These are phyloP conservation scores for Melanaphis sacchari DNA, from an alignment of 1,140 invertebrate genomes.

Conservation along the genomic window DNA sequence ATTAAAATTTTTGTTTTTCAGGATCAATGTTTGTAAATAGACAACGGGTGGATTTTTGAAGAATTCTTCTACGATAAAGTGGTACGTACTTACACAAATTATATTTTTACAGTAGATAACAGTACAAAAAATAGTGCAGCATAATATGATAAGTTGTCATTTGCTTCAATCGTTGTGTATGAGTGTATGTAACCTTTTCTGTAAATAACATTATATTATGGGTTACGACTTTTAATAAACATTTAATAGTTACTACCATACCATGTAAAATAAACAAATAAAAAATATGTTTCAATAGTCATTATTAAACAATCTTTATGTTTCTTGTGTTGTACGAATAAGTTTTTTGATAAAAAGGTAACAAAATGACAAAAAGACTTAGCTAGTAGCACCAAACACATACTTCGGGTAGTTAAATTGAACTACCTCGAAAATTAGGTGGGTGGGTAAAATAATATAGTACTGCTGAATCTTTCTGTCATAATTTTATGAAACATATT, in stretches of 20 bases:
- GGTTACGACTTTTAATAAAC: background rate
- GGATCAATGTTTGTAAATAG: background rate
- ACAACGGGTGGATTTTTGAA: background rate
- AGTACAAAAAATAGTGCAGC: background rate
- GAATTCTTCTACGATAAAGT: background rate
- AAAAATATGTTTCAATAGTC: background rate
- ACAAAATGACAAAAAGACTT: no score
- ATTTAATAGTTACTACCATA: background rate
- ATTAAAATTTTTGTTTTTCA: conserved; percentile 9
- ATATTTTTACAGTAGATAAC: background rate
- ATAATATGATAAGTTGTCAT: background rate
- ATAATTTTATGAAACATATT: no score
- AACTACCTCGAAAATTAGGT: no score
- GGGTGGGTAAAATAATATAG: no score
- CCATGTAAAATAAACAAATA: background rate
- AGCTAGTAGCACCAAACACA: no score
- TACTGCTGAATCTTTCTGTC: no score
- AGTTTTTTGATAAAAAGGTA: background rate
- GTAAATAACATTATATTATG: background rate
- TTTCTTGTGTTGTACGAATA: background rate
- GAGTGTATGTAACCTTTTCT: background rate
- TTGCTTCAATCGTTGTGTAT: background rate
- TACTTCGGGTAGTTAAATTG: no score
- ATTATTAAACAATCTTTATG: background rate
- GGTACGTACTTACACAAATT: background rate